phyloP scores from a whole-genome alignment of 2,888 invertebrate species.

The Danaus chrysippus region DNA sequence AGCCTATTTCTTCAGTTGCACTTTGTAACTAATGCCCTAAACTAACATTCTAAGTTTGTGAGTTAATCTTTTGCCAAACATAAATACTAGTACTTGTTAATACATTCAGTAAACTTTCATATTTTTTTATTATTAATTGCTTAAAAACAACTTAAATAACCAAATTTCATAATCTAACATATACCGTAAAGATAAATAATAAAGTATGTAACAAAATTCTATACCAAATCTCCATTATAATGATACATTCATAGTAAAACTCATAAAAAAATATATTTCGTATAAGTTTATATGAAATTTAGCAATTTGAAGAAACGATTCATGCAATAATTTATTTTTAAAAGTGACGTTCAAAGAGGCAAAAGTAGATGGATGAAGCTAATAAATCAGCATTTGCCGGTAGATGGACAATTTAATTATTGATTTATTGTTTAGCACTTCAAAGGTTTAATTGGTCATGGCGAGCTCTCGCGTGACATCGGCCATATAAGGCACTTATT shows the following conservation, averaged over 20 bases:
- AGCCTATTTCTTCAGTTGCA: constrained; percentile 58
- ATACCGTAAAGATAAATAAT: neutral
- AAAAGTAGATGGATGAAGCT: constrained; percentile 41
- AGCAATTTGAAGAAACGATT: too few species aligned
- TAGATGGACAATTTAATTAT: constrained; percentile 77
- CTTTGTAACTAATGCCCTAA: constrained; percentile 52
- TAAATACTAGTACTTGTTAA: constrained; percentile 62
- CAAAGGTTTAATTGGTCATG: constrained; percentile 71
- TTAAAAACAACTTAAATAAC: constrained; percentile 61
- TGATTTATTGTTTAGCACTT: constrained; percentile 69
- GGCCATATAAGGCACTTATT: constrained; percentile 59
- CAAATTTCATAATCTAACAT: neutral
- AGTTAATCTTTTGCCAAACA: constrained; percentile 69
- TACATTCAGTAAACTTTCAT: constrained; percentile 59
- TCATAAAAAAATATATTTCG: neutral
- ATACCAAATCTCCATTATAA: too few species aligned
- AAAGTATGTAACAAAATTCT: too few species aligned
- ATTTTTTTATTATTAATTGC: constrained; percentile 72
- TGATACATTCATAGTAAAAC: neutral
- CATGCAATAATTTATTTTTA: too few species aligned
- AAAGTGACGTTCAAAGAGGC: neutral
- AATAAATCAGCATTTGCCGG: constrained; percentile 76
- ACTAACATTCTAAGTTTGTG: constrained; percentile 58
- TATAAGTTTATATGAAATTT: too few species aligned
- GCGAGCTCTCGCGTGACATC: constrained; percentile 70